Conservation (phyloP, 2,113 vertebrate genomes). For the Myiozetetes cayanensis region DNA sequence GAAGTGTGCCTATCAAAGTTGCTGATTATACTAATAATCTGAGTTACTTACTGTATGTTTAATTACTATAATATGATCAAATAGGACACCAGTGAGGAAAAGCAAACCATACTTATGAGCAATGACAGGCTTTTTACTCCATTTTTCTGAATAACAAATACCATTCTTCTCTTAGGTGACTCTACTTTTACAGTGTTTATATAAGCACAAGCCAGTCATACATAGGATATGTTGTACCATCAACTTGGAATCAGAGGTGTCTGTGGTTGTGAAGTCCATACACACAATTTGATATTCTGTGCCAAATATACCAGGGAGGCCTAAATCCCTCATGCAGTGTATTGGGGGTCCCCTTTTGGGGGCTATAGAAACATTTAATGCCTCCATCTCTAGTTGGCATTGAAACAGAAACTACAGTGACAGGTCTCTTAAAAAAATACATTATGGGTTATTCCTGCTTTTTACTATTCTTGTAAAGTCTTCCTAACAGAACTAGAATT, state of each 20-base stretch:
- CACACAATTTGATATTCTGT: neutral
- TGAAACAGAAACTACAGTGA: neutral
- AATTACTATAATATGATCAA: neutral
- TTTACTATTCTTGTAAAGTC: neutral
- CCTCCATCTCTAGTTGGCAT: neutral
- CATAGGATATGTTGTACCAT: neutral
- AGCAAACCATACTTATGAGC: neutral
- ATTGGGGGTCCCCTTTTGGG: neutral
- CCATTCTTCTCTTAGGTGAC: neutral
- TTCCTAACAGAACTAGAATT: neutral
- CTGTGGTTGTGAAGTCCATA: neutral
- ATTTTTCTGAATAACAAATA: neutral
- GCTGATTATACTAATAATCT: neutral
- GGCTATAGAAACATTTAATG: neutral
- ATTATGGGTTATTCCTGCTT: neutral
- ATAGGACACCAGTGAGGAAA: neutral
- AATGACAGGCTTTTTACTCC: neutral
- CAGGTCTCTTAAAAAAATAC: neutral
- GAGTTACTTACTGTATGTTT: neutral
- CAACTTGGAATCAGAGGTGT: neutral
- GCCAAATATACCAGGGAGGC: neutral
- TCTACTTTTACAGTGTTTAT: neutral
- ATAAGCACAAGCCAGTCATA: neutral
- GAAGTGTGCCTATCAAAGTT: neutral
- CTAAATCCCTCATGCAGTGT: neutral